Conservation (phyloP, 1,140 invertebrate genomes). For the Pachypsylla venusta region DNA sequence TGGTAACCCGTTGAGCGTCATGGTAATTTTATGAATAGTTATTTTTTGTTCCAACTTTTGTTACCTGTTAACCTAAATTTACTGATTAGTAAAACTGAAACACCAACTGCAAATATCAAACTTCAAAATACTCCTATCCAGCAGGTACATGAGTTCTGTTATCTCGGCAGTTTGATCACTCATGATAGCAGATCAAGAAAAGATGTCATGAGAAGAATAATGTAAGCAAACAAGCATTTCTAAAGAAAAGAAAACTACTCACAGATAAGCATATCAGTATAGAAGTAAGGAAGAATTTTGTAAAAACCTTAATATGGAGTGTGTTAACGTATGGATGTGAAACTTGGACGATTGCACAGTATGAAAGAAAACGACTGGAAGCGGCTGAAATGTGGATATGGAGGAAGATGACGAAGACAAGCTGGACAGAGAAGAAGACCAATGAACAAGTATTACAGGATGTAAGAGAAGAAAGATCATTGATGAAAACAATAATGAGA, state of each 20-base stretch:
- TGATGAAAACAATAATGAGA: no score
- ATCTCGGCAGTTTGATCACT: constrained; percentile 1
- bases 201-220: not conserved
- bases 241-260: not conserved
- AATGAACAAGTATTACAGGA: no score
- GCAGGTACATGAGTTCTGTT: not conserved
- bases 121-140: not conserved
- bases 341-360: constrained; percentile 1
- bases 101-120: not conserved
- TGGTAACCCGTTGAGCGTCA: no score
- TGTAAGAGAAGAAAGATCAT: no score
- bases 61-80: no score
- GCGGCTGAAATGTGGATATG: no score
- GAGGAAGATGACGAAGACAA: no score
- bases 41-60: no score
- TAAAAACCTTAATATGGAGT: constrained; percentile 12
- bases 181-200: not conserved
- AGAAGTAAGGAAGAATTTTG: constrained; percentile 6
- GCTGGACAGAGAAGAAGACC: no score
- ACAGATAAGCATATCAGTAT: constrained; percentile 1
- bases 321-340: constrained; percentile 3
- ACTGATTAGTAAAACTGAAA: no score
- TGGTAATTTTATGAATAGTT: no score
- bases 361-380: constrained; percentile 7
- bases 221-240: not conserved